Evolutionary conservation across 2,888 invertebrate genomes (phyloP).

Genomic region (Camptogramma bilineatum): DNA sequence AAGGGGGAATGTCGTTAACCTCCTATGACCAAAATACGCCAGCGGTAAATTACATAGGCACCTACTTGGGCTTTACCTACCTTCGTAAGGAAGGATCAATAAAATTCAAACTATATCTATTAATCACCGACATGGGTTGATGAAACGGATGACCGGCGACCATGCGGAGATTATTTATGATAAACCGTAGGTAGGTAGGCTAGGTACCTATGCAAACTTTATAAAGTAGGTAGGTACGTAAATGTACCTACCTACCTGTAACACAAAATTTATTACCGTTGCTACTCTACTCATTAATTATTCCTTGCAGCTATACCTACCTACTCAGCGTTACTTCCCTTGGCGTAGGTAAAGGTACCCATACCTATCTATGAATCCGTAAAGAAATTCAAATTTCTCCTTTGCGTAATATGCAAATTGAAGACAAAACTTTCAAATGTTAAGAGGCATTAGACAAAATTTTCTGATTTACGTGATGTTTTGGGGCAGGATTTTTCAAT

Average conservation of each 20-base stretch:
- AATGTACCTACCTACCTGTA: too few species aligned
- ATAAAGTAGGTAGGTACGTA: neutral
- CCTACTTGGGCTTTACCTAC: neutral
- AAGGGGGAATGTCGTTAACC: too few species aligned
- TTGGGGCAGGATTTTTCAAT: too few species aligned
- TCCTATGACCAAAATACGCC: too few species aligned
- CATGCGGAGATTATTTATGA: constrained; percentile 2
- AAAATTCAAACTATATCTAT: constrained; percentile 6
- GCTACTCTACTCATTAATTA: neutral
- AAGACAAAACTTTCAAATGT: neutral
- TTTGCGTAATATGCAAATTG: neutral
- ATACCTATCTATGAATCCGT: neutral
- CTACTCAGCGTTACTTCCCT: neutral
- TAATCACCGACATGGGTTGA: constrained; percentile 12
- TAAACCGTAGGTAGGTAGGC: neutral
- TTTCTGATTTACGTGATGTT: too few species aligned
- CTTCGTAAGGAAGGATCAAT: constrained; percentile 15
- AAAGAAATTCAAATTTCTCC: neutral
- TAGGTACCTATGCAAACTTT: neutral
- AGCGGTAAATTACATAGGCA: too few species aligned
- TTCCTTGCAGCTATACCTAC: neutral
- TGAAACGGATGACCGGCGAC: constrained; percentile 14
- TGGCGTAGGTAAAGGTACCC: too few species aligned
- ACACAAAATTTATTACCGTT: neutral
- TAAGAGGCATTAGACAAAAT: neutral